Conservation (phyloP, 2,888 invertebrate genomes). For the Panzeria rudis region DNA sequence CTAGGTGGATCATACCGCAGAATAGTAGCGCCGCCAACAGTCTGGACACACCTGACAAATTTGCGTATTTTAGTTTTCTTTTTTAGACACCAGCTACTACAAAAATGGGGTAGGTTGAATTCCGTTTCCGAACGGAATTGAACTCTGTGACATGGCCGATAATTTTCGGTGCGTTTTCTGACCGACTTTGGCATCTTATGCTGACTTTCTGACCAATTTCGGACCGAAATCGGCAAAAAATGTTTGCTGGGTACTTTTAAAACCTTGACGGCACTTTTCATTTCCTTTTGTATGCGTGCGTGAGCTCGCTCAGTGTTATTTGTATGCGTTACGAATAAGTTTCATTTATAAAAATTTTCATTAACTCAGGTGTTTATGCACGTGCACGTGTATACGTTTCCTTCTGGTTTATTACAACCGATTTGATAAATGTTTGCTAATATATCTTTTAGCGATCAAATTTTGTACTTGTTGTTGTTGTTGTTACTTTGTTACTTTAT, state of each 20-base stretch:
- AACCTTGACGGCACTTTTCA: neutral
- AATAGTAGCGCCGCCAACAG: too few species aligned
- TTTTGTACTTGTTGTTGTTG: constrained; percentile 1
- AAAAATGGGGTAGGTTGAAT: too few species aligned
- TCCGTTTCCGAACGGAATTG: too few species aligned
- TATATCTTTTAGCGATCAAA: constrained; percentile 44
- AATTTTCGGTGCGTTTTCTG: too few species aligned
- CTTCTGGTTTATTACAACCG: constrained; percentile 16
- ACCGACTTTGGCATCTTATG: too few species aligned
- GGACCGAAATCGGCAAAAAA: neutral
- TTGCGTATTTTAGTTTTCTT: too few species aligned
- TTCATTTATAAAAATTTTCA: constrained; percentile 34
- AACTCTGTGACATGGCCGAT: too few species aligned
- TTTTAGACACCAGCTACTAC: too few species aligned
- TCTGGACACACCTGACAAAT: too few species aligned
- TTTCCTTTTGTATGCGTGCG: neutral
- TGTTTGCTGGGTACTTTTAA: neutral
- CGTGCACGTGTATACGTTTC: neutral
- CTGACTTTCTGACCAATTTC: too few species aligned
- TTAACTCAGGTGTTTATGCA: constrained; percentile 52
- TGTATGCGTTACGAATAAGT: constrained; percentile 15
- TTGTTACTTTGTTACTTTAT: neutral
- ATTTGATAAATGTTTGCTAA: constrained; percentile 52
- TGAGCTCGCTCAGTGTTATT: neutral
- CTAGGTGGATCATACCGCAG: too few species aligned